A percentile compares a stretch with the other conserved stretches of the same genome.
Evolutionary conservation across 2,113 vertebrate species (phyloP).

Genomic region (Hippocampus barbouri): DNA sequence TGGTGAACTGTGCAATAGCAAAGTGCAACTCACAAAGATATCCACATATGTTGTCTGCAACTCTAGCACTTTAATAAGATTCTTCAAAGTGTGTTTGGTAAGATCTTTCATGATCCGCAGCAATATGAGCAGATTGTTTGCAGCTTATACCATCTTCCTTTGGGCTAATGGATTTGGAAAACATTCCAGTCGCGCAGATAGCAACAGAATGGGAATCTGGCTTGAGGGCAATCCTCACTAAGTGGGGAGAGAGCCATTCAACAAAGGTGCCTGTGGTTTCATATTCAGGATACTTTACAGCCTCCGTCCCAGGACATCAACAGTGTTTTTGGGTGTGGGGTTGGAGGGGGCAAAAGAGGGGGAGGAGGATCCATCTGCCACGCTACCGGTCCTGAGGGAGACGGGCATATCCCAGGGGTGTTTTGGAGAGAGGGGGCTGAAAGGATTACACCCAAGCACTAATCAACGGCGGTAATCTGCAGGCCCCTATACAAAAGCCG

Average conservation of each 20-base stretch:
- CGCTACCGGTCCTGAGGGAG: slow-evolving; percentile 70
- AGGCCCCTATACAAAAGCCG: slow-evolving; percentile 68
- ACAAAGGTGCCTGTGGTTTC: slow-evolving; percentile 73
- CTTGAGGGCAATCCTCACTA: slow-evolving; percentile 70
- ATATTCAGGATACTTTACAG: slow-evolving; percentile 74
- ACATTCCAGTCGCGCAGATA: slow-evolving; percentile 65
- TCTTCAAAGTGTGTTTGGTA: slow-evolving; percentile 35
- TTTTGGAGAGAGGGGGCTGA: slow-evolving; percentile 71
- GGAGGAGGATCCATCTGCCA: slow-evolving; percentile 77
- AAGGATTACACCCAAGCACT: slow-evolving; percentile 79
- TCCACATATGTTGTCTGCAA: neutral
- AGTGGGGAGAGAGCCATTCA: slow-evolving; percentile 69
- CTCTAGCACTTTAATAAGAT: neutral
- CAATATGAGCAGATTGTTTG: slow-evolving; percentile 56
- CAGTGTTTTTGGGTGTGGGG: slow-evolving; percentile 67
- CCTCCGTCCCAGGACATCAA: slow-evolving; percentile 69
- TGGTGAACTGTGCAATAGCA: neutral
- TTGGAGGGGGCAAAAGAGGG: slow-evolving; percentile 46
- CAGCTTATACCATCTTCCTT: slow-evolving; percentile 57
- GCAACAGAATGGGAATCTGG: slow-evolving; percentile 66
- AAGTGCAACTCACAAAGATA: neutral
- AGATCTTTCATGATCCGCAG: slow-evolving; percentile 36
- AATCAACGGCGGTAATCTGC: slow-evolving; percentile 78
- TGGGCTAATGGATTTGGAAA: slow-evolving; percentile 66
- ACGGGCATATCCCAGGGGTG: slow-evolving; percentile 74